Percentiles rank a stretch among this genome's conserved stretches.
phyloP scores from a whole-genome alignment of 2,888 invertebrate species.

The Synergus gifuensis region DNA sequence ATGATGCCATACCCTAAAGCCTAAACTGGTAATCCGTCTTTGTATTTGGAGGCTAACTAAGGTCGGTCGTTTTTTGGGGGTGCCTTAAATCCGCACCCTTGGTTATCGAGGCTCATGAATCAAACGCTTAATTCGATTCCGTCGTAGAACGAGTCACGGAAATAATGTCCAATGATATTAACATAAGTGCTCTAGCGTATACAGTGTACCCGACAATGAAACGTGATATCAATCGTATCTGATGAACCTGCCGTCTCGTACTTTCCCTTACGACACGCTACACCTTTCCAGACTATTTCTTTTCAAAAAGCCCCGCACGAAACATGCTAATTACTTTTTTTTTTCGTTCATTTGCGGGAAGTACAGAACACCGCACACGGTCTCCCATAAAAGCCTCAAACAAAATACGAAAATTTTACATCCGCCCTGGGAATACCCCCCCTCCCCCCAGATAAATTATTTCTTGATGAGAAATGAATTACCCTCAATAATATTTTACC shows the following conservation, averaged over 20 bases:
- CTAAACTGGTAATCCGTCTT: neutral
- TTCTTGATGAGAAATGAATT: neutral
- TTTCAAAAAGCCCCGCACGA: conserved; percentile 20
- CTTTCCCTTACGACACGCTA: conserved; percentile 37
- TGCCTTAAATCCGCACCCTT: conserved; percentile 16
- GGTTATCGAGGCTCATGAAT: conserved; percentile 59
- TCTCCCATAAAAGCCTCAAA: neutral
- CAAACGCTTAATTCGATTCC: conserved; percentile 58
- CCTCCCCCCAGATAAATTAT: neutral
- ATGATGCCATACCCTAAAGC: neutral
- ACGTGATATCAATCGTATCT: conserved; percentile 25
- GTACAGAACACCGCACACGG: neutral
- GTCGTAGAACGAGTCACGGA: conserved; percentile 51
- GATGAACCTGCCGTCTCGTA: conserved; percentile 1
- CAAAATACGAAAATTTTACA: conserved; percentile 2
- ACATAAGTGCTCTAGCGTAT: conserved; percentile 48
- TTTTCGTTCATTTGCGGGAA: conserved; percentile 19
- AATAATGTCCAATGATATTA: conserved; percentile 52
- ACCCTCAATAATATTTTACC: neutral
- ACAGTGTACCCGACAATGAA: conserved; percentile 26
- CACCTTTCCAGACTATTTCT: conserved; percentile 25
- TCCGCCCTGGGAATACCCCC: neutral
- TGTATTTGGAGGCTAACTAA: neutral
- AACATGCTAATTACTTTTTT: conserved; percentile 34
- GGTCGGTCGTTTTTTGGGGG: neutral